Conservation (phyloP, 2,888 invertebrate species). For the Meliscaeva auricollis region DNA sequence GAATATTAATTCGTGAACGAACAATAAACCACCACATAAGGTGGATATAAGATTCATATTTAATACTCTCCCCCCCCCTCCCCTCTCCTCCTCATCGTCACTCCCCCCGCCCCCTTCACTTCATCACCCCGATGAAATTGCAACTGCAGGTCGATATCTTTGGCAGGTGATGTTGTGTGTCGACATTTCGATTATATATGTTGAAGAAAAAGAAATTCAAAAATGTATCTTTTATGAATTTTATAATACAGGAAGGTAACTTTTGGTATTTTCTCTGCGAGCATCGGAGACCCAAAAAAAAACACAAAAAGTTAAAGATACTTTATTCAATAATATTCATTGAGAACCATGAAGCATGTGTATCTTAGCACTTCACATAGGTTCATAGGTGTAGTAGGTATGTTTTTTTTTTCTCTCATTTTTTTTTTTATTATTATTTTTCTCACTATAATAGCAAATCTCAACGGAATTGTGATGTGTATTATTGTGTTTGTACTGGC, state of each 20-base stretch:
- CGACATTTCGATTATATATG: constrained; percentile 23
- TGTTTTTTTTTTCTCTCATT: not conserved
- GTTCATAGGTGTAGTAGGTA: constrained; percentile 8
- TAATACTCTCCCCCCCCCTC: not conserved
- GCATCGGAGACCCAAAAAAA: not conserved
- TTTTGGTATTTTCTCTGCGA: constrained; percentile 7
- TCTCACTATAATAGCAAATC: constrained; percentile 15
- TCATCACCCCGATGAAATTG: not conserved
- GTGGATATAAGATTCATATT: constrained; percentile 18
- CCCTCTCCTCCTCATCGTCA: not conserved
- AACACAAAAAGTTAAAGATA: not conserved
- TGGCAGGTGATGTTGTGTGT: constrained; percentile 34
- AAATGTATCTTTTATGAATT: not conserved
- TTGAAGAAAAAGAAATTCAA: not conserved
- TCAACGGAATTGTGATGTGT: constrained; percentile 35
- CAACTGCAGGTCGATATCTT: constrained; percentile 40
- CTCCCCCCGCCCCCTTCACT: not conserved
- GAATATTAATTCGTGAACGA: constrained; percentile 48
- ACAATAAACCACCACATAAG: constrained; percentile 11
- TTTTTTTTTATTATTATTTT: too few species aligned
- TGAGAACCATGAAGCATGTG: constrained; percentile 53
- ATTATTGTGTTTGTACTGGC: constrained; percentile 39
- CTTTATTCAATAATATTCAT: constrained; percentile 43
- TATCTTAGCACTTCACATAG: constrained; percentile 35
- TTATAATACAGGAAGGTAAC: constrained; percentile 43